Evolutionary conservation across 2,888 invertebrate genomes (phyloP), one percentile per base, ranked within the genome.

Genomic region (Lysandra coridon): DNA sequence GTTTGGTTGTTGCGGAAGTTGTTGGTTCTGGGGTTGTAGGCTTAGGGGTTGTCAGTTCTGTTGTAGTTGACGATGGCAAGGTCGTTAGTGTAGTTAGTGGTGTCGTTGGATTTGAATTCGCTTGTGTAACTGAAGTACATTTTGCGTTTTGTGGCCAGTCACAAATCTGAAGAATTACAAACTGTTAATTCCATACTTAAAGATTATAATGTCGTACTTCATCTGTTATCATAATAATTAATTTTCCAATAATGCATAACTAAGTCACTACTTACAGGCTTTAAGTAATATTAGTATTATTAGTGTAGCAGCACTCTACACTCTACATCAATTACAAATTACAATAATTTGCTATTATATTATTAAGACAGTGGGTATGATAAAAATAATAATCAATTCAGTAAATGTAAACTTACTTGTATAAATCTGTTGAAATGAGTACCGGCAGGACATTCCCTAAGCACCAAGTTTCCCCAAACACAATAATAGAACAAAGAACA

Each of bases 401-500:
- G 33, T 33, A 17, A 33, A 1, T 69, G 4, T 14, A 1, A 14
- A 17, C 14, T 85, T 79, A 92, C 92, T 88, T 91, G 91, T 14
- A 89, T 79, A 2, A 62, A 60, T 64, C 85, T 85, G 83, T 92
- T 91, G 85, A 93, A 93, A 82, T 91, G 89, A 0, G 69, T 75
- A 6, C 62, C 62, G 0, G 60, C 10, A 0, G 90, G 82, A 76
- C 92, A 92, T 44, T 83, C 37, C 53, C 85, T 86, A 23, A 83
- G 81, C 1, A 88, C 86, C 79, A 85, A 86, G 23, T 84, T 69
- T 78, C 92, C 92, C 88, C 89, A 89, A 62, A 91, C 90, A 83
- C 93, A 93, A 83, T 89, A 89, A 83, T 92, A 93, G 88, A 92
- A 93, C 5, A 84, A 82, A 77, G 85, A 88, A 84, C 92, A 92